Base-by-base conservation (phyloP, 2,113 vertebrate species). In the Eulemur rufifrons region DNA sequence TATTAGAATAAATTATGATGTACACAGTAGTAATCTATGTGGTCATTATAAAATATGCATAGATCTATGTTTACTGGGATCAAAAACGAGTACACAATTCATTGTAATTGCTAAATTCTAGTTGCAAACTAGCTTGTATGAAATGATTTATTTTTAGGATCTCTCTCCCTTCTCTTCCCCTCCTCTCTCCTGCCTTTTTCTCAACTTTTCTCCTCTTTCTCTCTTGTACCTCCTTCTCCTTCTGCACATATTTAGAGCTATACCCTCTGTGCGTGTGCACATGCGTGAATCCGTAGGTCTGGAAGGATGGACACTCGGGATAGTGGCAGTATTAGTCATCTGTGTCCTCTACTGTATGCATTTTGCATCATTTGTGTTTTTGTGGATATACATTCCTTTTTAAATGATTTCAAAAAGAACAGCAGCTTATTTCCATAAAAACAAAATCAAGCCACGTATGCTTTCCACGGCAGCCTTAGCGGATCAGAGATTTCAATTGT, bases 301-400 rank as follows among this genome's bases (percentile, higher is more conserved):
- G 8, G 87, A 61, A 4, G 3, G 10, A 39, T 2, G 23, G 54
- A 20, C 6, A 0, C 2, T 5, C 45, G 34, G 37, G 17, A 8
- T 2, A 2, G 59, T 2, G 37, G 12, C 4, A 2, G 8, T 2
- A 14, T 2, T 9, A 11, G 15, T 42, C 2, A 42, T 29, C 54
- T 71, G 39, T 47, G 68, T 14, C 34, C 37, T 64, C 52, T 20
- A 17, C 69, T 37, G 21, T 47, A 21, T 7, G 13, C 15, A 12
- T 74, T 68, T 42, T 27, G 20, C 10, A 37, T 14, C 37, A 23
- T 37, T 37, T 11, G 50, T 64, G 42, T 61, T 90, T 42, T 56
- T 93, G n/a, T 86, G 64, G 56, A 45, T 21, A 14, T 10, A n/a
- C 11, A 11, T 9, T 45, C 34, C 32, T 80, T 85, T 73, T 61